Percentiles rank a stretch among this genome's conserved stretches.
Evolutionary conservation across 2,797 vertebrate genomes (phyloP).

Genomic region (Hydrolagus colliei): DNA sequence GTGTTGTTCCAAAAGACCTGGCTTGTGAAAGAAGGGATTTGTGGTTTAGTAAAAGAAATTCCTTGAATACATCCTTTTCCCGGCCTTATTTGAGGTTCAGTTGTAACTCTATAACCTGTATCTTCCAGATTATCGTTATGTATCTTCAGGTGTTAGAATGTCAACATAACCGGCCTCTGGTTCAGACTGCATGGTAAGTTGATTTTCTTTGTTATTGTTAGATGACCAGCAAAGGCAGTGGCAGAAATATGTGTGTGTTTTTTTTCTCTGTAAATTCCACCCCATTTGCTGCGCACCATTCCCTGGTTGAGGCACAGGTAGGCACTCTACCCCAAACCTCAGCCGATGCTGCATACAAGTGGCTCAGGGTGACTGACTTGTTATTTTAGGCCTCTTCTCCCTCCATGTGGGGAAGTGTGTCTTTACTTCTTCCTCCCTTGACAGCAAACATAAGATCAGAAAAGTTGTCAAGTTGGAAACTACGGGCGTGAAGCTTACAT

Average conservation of each 20-base stretch:
- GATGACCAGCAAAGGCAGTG: constrained; percentile 59
- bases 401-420: neutral
- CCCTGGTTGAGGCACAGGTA: constrained; percentile 2
- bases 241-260: constrained; percentile 55
- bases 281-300: constrained; percentile 35
- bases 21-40: neutral
- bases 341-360: neutral
- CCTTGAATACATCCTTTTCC: neutral
- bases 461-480: neutral
- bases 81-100: constrained; percentile 7
- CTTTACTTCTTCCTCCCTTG: neutral
- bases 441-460: neutral
- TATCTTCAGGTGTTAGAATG: constrained; percentile 81
- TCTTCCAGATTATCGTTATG: constrained; percentile 81
- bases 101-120: constrained; percentile 56
- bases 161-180: constrained; percentile 74
- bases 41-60: neutral
- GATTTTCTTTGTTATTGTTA: constrained; percentile 50
- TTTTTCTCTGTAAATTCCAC: constrained; percentile 47
- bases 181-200: constrained; percentile 80
- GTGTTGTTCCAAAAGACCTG: too few relatives aligned
- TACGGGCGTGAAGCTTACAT: neutral
- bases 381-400: too few relatives aligned
- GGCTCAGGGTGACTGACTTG: neutral
- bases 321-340: neutral